phyloP scores from a whole-genome alignment of 92 coral and sea anemone species.

The Parazoanthus darwini region DNA sequence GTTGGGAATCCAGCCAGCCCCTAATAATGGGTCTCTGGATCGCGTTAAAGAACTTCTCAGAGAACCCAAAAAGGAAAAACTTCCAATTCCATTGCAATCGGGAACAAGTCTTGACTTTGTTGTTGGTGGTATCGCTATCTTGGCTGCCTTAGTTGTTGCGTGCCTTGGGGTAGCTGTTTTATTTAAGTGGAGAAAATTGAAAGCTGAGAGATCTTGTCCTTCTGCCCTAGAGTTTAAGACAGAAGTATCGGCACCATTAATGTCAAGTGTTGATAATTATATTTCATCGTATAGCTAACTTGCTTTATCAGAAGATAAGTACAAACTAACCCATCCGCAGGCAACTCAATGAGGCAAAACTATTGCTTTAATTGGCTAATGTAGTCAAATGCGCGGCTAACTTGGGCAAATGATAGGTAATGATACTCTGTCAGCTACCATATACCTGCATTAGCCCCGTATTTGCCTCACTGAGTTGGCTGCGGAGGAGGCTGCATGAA shows the following conservation, averaged over 20 bases:
- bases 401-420: too few relatives aligned
- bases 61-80: background rate
- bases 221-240: background rate
- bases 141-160: background rate
- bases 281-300: too few relatives aligned
- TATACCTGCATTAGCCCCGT: too few relatives aligned
- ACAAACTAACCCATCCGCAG: too few relatives aligned
- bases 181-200: background rate
- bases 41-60: slow-evolving; percentile 55
- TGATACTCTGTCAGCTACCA: too few relatives aligned
- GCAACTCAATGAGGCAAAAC: too few relatives aligned
- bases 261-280: background rate
- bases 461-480: too few relatives aligned
- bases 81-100: too few relatives aligned
- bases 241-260: background rate
- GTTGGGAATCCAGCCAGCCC: slow-evolving; percentile 61
- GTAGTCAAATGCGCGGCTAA: too few relatives aligned
- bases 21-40: slow-evolving; percentile 65
- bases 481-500: too few relatives aligned
- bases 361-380: too few relatives aligned
- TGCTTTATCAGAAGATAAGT: too few relatives aligned
- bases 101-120: background rate
- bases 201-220: background rate
- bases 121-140: background rate
- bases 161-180: background rate